Evolutionary conservation across 2,113 vertebrate genomes (phyloP), one percentile per base, ranked within the genome.

Genomic region (Panurus biarmicus): DNA sequence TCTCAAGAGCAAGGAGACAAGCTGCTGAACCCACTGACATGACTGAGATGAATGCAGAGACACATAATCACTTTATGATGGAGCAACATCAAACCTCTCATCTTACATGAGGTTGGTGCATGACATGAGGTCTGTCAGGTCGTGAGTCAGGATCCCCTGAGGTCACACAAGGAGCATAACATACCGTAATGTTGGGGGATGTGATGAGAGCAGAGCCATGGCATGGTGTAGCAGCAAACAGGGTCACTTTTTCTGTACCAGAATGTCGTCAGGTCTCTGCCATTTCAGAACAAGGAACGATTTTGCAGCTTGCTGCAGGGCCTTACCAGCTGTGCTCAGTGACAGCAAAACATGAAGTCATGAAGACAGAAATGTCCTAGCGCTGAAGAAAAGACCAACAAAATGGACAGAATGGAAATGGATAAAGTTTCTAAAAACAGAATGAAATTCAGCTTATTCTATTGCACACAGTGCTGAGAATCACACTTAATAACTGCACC

Each of bases 161-260:
- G 24, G 71, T 72, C 82, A 73, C 3, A 2, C 7, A 60, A 75
- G 0, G 3, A 84, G 42, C 22, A 25, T 20, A 44, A 51, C 31
- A 16, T 14, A 25, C 14, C 21, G 5, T 36, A 51, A 31, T 0
- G 0, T 0, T n/a, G 44, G 45, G 40, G 35, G 12, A 40, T 36
- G 45, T 28, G 76, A 87, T 50, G 56, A 77, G 35, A 80, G 61
- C 28, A 58, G 23, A 51, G 33, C 23, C 31, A 6, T 12, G 23
- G 44, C 53, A 50, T 1, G 35, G 42, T n/a, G 11, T 7, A 45
- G n/a, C 85, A 62, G 42, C 42, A n/a, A 66, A 53, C 5, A 83
- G 31, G 10, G 14, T 33, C 35, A 8, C 29, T 36, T 75, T 28
- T 76, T 33, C 64, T 45, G 23, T 38, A 58, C 23, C 29, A 51